Percentiles rank a stretch among this genome's conserved stretches.
Evolutionary conservation across 2,797 vertebrate species (phyloP).

Genomic region (Syngnathus rostellatus): DNA sequence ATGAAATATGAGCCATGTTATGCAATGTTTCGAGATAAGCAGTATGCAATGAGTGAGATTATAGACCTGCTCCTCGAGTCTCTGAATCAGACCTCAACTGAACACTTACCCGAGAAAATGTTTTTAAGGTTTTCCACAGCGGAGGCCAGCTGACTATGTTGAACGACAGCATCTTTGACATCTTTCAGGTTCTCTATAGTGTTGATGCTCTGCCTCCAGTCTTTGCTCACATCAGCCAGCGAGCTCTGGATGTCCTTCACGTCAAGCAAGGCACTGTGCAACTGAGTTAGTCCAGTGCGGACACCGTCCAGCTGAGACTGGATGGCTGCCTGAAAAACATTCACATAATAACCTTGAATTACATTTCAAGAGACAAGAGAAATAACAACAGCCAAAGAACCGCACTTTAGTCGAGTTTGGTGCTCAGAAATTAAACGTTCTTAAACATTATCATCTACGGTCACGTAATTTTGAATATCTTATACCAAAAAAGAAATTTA

Average conservation of each 20-base stretch:
- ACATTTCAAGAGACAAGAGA: no score
- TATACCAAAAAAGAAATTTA: no score
- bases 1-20: not conserved
- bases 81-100: not conserved
- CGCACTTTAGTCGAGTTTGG: no score
- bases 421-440: no score
- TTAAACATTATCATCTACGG: no score
- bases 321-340: constrained; percentile 81
- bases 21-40: not conserved
- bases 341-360: not conserved
- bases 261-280: constrained; percentile 88
- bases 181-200: constrained; percentile 93
- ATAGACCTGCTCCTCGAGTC: not conserved
- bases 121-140: constrained; percentile 98
- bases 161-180: constrained; percentile 93
- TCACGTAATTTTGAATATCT: no score
- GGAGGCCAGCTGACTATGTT: constrained; percentile 93
- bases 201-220: constrained; percentile 97
- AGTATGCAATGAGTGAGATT: not conserved
- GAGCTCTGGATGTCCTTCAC: constrained; percentile 91
- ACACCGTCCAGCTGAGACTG: constrained; percentile 97
- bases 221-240: constrained; percentile 86
- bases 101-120: constrained; percentile 74
- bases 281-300: constrained; percentile 89
- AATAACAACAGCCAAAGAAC: no score